phyloP scores from a whole-genome alignment of 2,113 vertebrate genomes.

The Motacilla tschutschensis region DNA sequence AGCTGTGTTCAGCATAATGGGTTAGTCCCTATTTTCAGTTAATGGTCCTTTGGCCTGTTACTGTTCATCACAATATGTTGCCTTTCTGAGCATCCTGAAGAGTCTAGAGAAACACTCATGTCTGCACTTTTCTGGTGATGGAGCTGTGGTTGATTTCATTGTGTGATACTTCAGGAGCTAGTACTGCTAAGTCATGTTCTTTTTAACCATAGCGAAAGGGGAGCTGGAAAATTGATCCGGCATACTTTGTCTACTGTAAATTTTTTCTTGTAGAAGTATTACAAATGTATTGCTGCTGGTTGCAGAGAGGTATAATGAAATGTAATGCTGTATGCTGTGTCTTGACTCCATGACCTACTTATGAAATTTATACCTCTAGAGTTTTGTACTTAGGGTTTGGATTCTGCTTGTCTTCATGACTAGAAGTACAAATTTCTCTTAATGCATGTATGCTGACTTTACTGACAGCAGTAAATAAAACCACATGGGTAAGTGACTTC shows the following conservation, averaged over 20 bases:
- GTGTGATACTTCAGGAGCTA: not conserved
- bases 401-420: conserved; percentile 14
- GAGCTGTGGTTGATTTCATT: not conserved
- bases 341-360: conserved; percentile 14
- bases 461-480: conserved; percentile 1
- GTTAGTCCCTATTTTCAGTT: not conserved
- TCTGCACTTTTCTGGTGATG: not conserved
- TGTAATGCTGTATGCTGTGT: not conserved
- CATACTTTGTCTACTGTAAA: not conserved
- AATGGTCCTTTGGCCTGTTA: not conserved
- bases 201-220: not conserved
- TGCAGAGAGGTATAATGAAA: not conserved
- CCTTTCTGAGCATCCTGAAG: not conserved
- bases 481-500: not conserved
- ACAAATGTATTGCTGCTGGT: not conserved
- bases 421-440: conserved; percentile 15
- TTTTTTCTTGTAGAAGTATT: not conserved
- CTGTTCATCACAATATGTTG: not conserved
- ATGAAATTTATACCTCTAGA: conserved; percentile 18
- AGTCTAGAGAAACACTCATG: not conserved
- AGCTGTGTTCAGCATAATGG: not conserved
- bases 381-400: not conserved
- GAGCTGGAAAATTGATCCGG: not conserved
- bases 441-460: not conserved
- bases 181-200: not conserved